phyloP scores from a whole-genome alignment of 1,140 invertebrate genomes.

The Sitodiplosis mosellana region DNA sequence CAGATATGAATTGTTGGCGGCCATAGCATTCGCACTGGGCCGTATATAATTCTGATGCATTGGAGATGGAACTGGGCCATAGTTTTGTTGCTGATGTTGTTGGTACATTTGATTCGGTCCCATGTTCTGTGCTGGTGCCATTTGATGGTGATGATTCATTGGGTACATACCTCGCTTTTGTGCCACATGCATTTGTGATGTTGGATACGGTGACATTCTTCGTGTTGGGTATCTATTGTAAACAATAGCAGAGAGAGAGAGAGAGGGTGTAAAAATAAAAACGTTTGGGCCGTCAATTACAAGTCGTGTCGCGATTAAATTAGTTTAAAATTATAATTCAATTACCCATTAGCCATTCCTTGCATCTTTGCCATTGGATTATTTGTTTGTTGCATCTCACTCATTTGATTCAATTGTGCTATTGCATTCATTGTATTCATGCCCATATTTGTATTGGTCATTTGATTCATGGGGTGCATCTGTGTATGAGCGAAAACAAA shows the following conservation, averaged over 20 bases:
- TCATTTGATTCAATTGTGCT: constrained; percentile 25
- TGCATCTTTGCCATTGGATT: constrained; percentile 26
- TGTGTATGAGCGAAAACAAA: constrained; percentile 4
- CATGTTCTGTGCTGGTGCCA: constrained; percentile 3
- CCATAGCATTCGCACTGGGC: constrained; percentile 21
- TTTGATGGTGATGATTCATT: constrained; percentile 7
- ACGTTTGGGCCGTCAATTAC: no score
- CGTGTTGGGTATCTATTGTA: constrained; percentile 32
- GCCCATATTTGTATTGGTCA: constrained; percentile 28
- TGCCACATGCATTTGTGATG: constrained; percentile 59
- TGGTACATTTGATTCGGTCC: constrained; percentile 12
- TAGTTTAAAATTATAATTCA: background rate
- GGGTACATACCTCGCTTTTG: constrained; percentile 37
- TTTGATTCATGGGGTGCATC: constrained; percentile 25
- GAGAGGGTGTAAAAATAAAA: no score
- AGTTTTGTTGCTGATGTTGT: constrained; percentile 22
- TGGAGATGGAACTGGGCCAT: constrained; percentile 19
- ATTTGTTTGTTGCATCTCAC: constrained; percentile 11
- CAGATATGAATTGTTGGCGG: background rate
- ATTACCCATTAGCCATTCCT: constrained; percentile 21
- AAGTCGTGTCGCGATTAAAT: no score
- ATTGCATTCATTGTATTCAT: constrained; percentile 31
- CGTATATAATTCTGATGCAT: constrained; percentile 22
- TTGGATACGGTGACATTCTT: constrained; percentile 59
- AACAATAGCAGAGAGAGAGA: no score